Conservation (phyloP, 2,113 vertebrate genomes). For the Oceanites oceanicus region DNA sequence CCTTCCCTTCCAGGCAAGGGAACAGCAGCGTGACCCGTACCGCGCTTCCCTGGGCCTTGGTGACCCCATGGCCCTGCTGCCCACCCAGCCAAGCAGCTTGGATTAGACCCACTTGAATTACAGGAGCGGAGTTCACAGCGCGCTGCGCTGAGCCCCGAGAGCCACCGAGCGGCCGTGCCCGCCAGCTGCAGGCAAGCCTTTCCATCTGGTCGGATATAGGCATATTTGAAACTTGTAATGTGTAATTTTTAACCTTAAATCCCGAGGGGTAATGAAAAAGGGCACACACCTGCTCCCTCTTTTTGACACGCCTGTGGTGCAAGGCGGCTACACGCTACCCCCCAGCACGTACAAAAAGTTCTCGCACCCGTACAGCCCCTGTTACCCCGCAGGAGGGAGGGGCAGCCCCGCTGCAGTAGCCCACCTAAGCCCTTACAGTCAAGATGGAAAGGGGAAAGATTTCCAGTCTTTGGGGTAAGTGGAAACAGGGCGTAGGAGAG, state of each 20-base stretch:
- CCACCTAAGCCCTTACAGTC: background rate
- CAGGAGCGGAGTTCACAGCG: background rate
- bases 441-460: background rate
- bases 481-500: background rate
- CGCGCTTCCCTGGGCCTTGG: background rate
- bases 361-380: background rate
- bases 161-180: background rate
- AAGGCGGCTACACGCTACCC: background rate
- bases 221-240: rapidly evolving
- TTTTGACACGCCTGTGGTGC: too few species aligned
- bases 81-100: background rate
- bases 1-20: background rate
- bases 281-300: background rate
- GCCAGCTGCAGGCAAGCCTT: background rate
- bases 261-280: rapidly evolving
- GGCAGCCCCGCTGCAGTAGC: background rate
- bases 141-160: background rate
- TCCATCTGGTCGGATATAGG: rapidly evolving
- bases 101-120: background rate
- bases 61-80: background rate
- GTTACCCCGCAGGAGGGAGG: background rate
- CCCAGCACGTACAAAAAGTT: rapidly evolving
- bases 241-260: background rate
- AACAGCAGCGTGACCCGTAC: rapidly evolving
- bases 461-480: background rate